Evolutionary conservation across 2,113 vertebrate genomes (phyloP).

Genomic region (Oryzias curvinotus): DNA sequence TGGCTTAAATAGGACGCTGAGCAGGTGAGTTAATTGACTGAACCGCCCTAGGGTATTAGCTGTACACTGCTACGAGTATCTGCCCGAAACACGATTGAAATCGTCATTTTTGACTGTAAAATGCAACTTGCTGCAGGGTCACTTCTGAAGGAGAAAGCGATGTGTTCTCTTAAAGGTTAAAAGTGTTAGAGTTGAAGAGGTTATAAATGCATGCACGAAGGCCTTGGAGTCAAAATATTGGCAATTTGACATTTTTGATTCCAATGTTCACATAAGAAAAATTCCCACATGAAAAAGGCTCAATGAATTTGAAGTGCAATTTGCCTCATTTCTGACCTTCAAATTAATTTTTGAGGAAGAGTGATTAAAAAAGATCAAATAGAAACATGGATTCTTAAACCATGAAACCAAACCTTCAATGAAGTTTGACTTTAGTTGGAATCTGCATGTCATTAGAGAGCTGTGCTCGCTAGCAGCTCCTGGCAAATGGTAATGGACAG

Average conservation of each 20-base stretch:
- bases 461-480: neutral
- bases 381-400: neutral
- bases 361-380: neutral
- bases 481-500: conserved; percentile 2
- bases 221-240: conserved; percentile 8
- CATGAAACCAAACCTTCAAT: neutral
- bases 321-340: too few relatives aligned
- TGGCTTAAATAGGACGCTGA: too few relatives aligned
- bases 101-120: conserved; percentile 28
- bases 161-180: conserved; percentile 11
- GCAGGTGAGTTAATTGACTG: too few relatives aligned
- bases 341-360: too few relatives aligned
- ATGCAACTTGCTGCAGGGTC: conserved; percentile 19
- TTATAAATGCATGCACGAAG: conserved; percentile 9
- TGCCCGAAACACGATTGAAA: too few relatives aligned
- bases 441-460: neutral
- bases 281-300: too few relatives aligned
- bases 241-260: conserved; percentile 5
- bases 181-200: conserved; percentile 13
- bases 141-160: conserved; percentile 26
- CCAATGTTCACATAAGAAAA: too few relatives aligned
- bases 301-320: too few relatives aligned
- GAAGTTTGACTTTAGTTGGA: neutral
- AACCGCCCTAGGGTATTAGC: too few relatives aligned
- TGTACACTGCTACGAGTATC: too few relatives aligned